Evolutionary conservation across 2,797 vertebrate species (phyloP), one percentile per base, ranked within the genome.

Genomic region (Propithecus deckenii): DNA sequence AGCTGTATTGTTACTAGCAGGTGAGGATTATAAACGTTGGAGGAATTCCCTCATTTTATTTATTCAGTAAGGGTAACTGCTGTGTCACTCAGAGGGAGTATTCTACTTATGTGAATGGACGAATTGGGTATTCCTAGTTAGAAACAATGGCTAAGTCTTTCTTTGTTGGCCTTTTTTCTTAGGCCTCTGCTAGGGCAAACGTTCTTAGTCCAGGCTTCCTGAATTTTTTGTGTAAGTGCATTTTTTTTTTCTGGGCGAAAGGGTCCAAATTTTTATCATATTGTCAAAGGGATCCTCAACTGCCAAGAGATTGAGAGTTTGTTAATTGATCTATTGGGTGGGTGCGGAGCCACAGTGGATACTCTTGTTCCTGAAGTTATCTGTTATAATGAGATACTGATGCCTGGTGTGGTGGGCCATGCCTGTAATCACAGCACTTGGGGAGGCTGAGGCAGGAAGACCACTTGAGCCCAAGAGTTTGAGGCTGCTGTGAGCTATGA

Each of bases 161-260:
- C 30, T 46, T 22, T 76, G 85, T 61, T 94, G n/a, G 30, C 32
- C 32, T 71, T 76, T 88, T 84, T 74, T 23, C 11, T 81, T 74
- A 32, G 2, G 4, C 30, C 55, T 95, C 87, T 63, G 61, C 61
- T 63, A n/a, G 18, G 17, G 10, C 46, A 76, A 76, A 32, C 22
- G 25, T 74, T 94, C 48, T 85, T 80, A 81, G 83, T 69, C 20
- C 71, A 30, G 28, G 71, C 28, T 88, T 65, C 30, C 67, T 94
- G 46, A 32, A 48, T 41, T 85, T 93, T 94, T 69, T 69, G 7
- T 83, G 8, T 72, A 72, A 72, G 17, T 89, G 6, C 46, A 59
- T 69, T 86, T 69, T 81, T 28, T 74, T 97, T 84, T 97, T 46
- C 67, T 95, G 81, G 72, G 71, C 71, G 59, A 55, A 43, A 76